Evolutionary conservation across 2,888 invertebrate species (phyloP).

Genomic region (Hemithea aestivaria): DNA sequence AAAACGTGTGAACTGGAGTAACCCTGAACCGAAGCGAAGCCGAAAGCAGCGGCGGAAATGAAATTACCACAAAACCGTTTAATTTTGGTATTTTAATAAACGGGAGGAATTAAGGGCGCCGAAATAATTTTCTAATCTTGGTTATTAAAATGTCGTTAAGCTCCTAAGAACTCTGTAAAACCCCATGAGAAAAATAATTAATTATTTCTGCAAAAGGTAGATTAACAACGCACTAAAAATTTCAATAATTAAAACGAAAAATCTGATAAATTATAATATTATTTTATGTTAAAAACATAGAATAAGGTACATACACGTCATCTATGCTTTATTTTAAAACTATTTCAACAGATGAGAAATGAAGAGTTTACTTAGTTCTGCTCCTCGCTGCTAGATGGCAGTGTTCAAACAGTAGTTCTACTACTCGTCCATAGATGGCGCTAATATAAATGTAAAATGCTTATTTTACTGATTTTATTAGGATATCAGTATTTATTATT

Average conservation of each 20-base stretch:
- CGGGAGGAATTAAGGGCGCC: constrained; percentile 21
- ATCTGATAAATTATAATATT: too few relatives aligned
- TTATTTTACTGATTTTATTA: too few relatives aligned
- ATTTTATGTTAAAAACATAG: too few relatives aligned
- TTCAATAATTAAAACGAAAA: too few relatives aligned
- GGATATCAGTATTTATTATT: too few relatives aligned
- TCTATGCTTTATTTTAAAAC: constrained; percentile 9
- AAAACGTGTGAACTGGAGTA: constrained; percentile 10
- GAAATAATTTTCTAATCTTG: too few relatives aligned
- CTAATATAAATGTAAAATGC: background rate
- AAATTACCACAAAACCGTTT: constrained; percentile 30
- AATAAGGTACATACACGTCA: too few relatives aligned
- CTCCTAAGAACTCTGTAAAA: too few relatives aligned
- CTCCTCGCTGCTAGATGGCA: constrained; percentile 7
- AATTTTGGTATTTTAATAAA: constrained; percentile 32
- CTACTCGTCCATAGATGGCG: constrained; percentile 17
- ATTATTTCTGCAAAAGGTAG: too few relatives aligned
- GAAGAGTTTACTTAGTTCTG: background rate
- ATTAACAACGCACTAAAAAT: too few relatives aligned
- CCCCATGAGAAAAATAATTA: too few relatives aligned
- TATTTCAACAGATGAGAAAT: background rate
- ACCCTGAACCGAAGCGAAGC: constrained; percentile 6
- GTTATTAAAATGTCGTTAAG: too few relatives aligned
- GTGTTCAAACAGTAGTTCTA: constrained; percentile 6
- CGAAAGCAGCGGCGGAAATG: constrained; percentile 2